Evolutionary conservation across 2,888 invertebrate genomes (phyloP), one percentile per base, ranked within the genome.

Genomic region (Thelaira solivaga): DNA sequence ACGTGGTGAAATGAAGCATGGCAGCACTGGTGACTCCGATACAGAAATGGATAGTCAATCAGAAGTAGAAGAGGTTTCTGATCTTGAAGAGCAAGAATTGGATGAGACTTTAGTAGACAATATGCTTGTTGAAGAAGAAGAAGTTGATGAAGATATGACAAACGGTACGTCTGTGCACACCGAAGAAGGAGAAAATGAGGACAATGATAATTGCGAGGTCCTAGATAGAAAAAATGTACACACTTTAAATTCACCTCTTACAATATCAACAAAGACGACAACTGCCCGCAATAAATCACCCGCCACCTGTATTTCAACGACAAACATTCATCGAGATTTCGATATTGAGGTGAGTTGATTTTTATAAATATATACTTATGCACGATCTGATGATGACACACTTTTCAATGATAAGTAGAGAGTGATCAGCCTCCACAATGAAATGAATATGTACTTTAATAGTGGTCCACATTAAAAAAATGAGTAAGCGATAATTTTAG

Each of bases 1-100:
- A 87, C 91, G 95, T 2, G 96, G 97, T 1, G 96, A 96, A 89
- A 93, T 97, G 93, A 96, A 96, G 86, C 95, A 96, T 88, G 92
- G 92, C 7, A 91, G 91, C 83, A 90, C 90, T 1, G 90, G 91
- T 45, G 92, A 92, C 43, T 91, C 92, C 20, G 93, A 94, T 57
- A 93, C 93, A 45, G 85, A 89, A 71, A 80, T 88, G 59, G 89
- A 89, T 53, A 87, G 86, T n/a, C 88, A 88, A 51, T 88, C 89
- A 4, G 90, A 90, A 80, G 85, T 87, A 2, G 90, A 90, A 62
- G 90, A 90, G 75, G 85, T 88, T 0, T 89, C 88, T 18, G 92
- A 93, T 80, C 88, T 91, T n/a, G 92, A 92, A 79, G 91, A 92
- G 77, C 89, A 90, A 20, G 92, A 92, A 74, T 89, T 91, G 20